Evolutionary conservation across 2,888 invertebrate species (phyloP).

Genomic region (Cephus nigrinus): DNA sequence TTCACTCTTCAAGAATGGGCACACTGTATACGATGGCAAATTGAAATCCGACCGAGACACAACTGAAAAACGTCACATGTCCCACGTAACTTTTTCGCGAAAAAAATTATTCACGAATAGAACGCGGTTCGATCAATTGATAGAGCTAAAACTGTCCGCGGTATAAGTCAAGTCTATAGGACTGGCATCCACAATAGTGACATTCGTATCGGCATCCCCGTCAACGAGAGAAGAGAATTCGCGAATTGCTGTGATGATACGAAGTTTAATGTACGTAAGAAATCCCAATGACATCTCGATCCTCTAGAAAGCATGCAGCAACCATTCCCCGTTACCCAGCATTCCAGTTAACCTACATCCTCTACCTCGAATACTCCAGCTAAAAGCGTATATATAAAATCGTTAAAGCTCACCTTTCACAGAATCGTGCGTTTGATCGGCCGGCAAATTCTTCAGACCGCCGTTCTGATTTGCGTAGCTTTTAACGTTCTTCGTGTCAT

Average conservation of each 20-base stretch:
- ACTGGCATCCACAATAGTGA: background rate
- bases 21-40: background rate
- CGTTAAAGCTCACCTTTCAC: constrained; percentile 35
- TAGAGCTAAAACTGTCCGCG: background rate
- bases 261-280: background rate
- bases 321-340: background rate
- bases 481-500: constrained; percentile 53
- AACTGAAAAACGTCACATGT: background rate
- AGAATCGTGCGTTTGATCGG: constrained; percentile 25
- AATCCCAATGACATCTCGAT: background rate
- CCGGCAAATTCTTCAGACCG: constrained; percentile 39
- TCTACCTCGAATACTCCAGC: background rate
- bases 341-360: background rate
- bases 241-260: background rate
- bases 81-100: background rate
- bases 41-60: background rate
- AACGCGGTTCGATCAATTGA: background rate
- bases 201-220: background rate
- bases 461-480: constrained; percentile 57
- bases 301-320: background rate
- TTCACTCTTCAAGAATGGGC: background rate
- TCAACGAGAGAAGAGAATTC: background rate
- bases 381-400: background rate
- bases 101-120: background rate
- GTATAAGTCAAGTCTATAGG: background rate